Evolutionary conservation across 2,888 invertebrate genomes (phyloP).

Genomic region (Drosophila subsilvestris): DNA sequence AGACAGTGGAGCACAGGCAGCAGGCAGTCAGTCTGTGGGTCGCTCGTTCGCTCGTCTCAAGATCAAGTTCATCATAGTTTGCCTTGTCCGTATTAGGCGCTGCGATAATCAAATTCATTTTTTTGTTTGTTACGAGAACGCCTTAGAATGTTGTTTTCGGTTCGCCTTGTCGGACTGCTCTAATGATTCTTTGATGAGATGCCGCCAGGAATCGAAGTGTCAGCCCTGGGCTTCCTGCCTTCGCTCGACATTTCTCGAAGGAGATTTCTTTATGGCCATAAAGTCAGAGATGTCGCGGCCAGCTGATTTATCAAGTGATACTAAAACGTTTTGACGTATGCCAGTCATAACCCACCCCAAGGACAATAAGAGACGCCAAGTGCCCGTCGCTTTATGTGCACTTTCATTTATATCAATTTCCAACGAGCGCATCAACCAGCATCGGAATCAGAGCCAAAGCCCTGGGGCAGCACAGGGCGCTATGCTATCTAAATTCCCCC

Average conservation of each 20-base stretch:
- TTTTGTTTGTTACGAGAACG: constrained; percentile 37
- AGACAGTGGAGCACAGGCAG: constrained; percentile 1
- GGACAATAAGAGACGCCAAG: constrained; percentile 55
- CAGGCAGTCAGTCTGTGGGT: constrained; percentile 27
- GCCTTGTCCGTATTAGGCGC: constrained; percentile 73
- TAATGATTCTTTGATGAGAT: constrained; percentile 17
- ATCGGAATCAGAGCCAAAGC: constrained; percentile 5
- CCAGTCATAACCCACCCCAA: constrained; percentile 40
- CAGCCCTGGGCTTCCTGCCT: constrained; percentile 59
- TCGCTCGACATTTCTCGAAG: no score
- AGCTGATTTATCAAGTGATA: constrained; percentile 71
- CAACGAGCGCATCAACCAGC: constrained; percentile 28
- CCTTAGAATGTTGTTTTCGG: constrained; percentile 46
- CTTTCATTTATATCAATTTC: constrained; percentile 77
- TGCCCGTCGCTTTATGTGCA: constrained; percentile 60
- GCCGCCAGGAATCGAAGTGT: constrained; percentile 24
- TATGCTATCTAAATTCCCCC: neutral
- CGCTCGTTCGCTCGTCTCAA: constrained; percentile 57
- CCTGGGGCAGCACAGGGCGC: constrained; percentile 4
- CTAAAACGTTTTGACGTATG: constrained; percentile 65
- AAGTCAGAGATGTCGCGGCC: constrained; percentile 59
- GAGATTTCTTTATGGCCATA: constrained; percentile 30
- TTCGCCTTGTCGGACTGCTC: constrained; percentile 32
- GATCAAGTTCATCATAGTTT: constrained; percentile 75
- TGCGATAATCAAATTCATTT: constrained; percentile 47